Base-by-base conservation (phyloP, 2,888 invertebrate species). In the Synanthedon andrenaeformis region DNA sequence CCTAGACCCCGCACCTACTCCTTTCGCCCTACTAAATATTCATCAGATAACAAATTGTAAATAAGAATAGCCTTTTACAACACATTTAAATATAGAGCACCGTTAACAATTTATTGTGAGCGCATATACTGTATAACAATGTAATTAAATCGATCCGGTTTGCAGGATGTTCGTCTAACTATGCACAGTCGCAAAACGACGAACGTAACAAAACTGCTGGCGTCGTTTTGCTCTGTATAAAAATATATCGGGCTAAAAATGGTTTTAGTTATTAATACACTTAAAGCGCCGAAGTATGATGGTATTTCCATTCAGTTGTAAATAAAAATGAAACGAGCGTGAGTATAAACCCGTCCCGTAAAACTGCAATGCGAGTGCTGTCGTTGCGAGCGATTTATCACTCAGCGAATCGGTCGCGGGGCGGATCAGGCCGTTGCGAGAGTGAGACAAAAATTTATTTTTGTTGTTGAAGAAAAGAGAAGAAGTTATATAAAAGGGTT, bases 311-410 rank as follows among this genome's bases (percentile, higher is more conserved):
- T 79, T 79, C 74, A 76, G 68, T 66, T 69, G 73, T 74, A 72
- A 75, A 80, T 78, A 79, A 79, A 79, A 80, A 77, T 70, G 69
- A 69, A 71, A 72, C 66, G 64, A 72, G 70, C 62, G 66, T 68
- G 70, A 69, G 64, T 35, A 35, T 64, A 65, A 60, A 67, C 73
- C 69, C 62, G 75, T 77, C 71, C 65, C 65, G 73, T 71, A 66
- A 67, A 72, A 70, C 66, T 67, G 67, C 70, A 70, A 70, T 68
- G 76, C 71, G 67, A 67, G 74, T 72, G 74, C 76, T 79, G 78
- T 77, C 76, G 73, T 69, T 62, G 64, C 64, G 70, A 70, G 70
- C 75, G 71, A 84, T 84, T 82, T 84, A 84, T 85, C 76, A 76
- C 76, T 65, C 62, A 67, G 69, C 63, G 60, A 67, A 76, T 76